Evolutionary conservation across 2,797 vertebrate species (phyloP), one percentile per base, ranked within the genome.

Genomic region (Scolopax bukidnonensis): DNA sequence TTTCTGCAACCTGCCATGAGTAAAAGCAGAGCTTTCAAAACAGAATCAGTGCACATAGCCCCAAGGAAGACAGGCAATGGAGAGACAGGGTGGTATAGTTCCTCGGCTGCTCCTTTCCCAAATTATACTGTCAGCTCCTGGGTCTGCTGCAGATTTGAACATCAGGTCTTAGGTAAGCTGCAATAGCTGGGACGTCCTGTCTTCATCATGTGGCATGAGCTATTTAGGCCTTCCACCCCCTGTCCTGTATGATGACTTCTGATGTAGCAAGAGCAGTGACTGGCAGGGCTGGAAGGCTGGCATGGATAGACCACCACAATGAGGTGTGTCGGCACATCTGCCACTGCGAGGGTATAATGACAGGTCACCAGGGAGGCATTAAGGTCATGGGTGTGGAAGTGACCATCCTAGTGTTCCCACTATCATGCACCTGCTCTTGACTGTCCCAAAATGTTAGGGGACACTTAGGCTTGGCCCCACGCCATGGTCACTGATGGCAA

Each of bases 291-390:
- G 45, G 45, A 65, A 24, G 33, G 5, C 43, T 77, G 56, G 30
- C 23, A 53, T 38, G 53, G 23, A 0, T 33, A 27, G 78, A 71
- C 65, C 64, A 60, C 76, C 23, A 12, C 0, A 0, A 33, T 41
- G 53, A 87, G 23, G 24, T 56, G n/a, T 0, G 0, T 74, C 79
- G 95, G 25, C 25, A 45, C 56, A 27, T 89, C 51, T 51, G 48
- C 80, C 76, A 56, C 36, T 71, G 56, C 50, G 38, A 84, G 50
- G 32, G 7, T 40, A 32, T 24, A 77, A 77, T 45, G 59, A 91
- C 75, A 67, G n/a, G 43, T 89, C 84, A 95, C 19, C 21, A 63
- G 60, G 20, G 21, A 89, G 59, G 27, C 71, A 94, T 92, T 70
- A 85, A 87, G 40, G 70, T 68, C 64, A 56, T 41, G 65, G 45